Base-by-base conservation (phyloP, 1,140 invertebrate species). In the Nasonia longicornis region DNA sequence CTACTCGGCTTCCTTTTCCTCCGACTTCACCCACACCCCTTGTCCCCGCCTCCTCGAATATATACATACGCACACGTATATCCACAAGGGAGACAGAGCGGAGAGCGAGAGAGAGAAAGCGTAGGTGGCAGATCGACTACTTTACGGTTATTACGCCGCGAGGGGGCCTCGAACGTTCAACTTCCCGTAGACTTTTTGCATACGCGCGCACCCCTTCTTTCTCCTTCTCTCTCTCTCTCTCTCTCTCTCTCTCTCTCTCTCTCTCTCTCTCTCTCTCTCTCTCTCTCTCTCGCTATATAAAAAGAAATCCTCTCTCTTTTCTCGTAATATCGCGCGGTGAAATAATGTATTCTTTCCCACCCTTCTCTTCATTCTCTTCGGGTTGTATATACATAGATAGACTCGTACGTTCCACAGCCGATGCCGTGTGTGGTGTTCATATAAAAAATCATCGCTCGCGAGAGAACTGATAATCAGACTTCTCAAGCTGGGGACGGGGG, bases 111-210 rank as follows among this genome's bases (percentile, higher is more conserved):
- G 42, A 35, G 26, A 63, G 31, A 29, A 7, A 64, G 67, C 58
- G 75, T 80, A 83, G 80, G 76, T 77, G 82, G 84, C 74, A 77
- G 84, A 83, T 67, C 81, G 86, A 85, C 86, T 84, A 84, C 82
- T 87, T 87, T 87, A 87, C 86, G 86, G 85, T 87, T 87, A 87
- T 85, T 87, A 87, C 84, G 79, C 80, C 82, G 83, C 80, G 75
- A 82, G 80, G 80, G 79, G 74, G 48, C 31, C 16, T 26, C 20
- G 48, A 73, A 72, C 67, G 66, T 42, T 42, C 12, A 73, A 72
- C 80, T 81, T 81, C 74, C 80, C 38, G 35, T 67, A 45, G 38
- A 78, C 63, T 67, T 78, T 82, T 82, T 82, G 76, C 81, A 82
- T 82, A 78, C 75, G 81, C 69, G 71, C 10, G 71, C 42, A 31